Evolutionary conservation across 2,797 vertebrate genomes (phyloP).

Genomic region (Microctenopoma stevenorrisi): DNA sequence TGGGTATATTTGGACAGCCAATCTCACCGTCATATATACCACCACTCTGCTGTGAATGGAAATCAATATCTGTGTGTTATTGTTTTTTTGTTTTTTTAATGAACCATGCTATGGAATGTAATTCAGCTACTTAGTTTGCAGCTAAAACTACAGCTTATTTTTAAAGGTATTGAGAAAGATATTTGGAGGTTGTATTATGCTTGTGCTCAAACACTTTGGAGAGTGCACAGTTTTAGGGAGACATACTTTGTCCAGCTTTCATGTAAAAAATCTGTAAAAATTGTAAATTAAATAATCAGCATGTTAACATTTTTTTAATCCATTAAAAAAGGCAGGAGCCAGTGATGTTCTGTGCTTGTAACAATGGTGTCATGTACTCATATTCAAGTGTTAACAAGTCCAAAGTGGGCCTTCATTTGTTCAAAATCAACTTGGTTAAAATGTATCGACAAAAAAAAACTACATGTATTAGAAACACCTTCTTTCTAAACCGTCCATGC

Average conservation of each 20-base stretch:
- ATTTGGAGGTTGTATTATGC: slow-evolving; percentile 21
- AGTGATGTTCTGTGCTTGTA: slow-evolving; percentile 79
- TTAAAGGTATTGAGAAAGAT: slow-evolving; percentile 10
- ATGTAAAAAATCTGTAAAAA: slow-evolving; percentile 75
- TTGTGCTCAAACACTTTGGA: slow-evolving; percentile 29
- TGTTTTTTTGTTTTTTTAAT: slow-evolving; percentile 17
- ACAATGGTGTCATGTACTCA: slow-evolving; percentile 76
- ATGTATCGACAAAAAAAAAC: slow-evolving; percentile 58
- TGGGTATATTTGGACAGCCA: slow-evolving; percentile 41
- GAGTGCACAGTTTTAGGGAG: slow-evolving; percentile 48
- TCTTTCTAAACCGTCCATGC: slow-evolving; percentile 54
- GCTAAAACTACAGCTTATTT: slow-evolving; percentile 29
- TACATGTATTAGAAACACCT: slow-evolving; percentile 63
- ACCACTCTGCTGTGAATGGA: slow-evolving; percentile 51
- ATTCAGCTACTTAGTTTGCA: slow-evolving; percentile 38
- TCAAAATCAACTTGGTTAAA: slow-evolving; percentile 64
- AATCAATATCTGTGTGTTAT: slow-evolving; percentile 20
- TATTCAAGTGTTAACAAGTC: slow-evolving; percentile 72
- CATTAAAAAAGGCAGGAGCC: slow-evolving; percentile 72
- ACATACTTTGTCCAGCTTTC: slow-evolving; percentile 52
- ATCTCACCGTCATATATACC: slow-evolving; percentile 42
- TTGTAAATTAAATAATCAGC: slow-evolving; percentile 79
- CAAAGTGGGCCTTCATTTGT: slow-evolving; percentile 68
- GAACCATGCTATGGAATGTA: slow-evolving; percentile 39
- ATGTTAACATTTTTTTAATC: slow-evolving; percentile 66